These are phyloP conservation scores for Ochlodes sylvanus DNA, from an alignment of 2,888 invertebrate species.

Conservation along the genomic window DNA sequence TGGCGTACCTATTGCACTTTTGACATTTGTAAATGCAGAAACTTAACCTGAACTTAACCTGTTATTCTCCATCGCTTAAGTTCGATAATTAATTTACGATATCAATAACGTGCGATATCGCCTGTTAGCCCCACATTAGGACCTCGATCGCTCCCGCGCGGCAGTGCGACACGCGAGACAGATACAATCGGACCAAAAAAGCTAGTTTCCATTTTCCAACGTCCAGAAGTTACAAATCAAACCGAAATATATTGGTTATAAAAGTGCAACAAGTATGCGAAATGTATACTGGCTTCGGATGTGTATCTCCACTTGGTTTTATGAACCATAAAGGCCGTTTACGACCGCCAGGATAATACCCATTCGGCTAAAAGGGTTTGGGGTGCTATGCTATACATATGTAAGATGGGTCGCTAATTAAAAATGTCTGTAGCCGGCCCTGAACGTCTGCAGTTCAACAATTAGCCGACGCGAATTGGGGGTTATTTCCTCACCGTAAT, in stretches of 20 bases:
- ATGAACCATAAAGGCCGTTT: slow-evolving; percentile 77
- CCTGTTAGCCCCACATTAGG: background rate
- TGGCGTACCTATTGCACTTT: too few species aligned
- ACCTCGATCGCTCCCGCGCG: slow-evolving; percentile 11
- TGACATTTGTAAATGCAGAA: too few species aligned
- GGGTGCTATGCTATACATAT: slow-evolving; percentile 56
- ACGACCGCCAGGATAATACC: slow-evolving; percentile 79
- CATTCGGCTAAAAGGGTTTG: slow-evolving; percentile 82
- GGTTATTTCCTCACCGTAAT: slow-evolving; percentile 2
- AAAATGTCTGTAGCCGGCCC: slow-evolving; percentile 60
- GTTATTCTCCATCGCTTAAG: too few species aligned
- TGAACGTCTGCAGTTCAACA: slow-evolving; percentile 21
- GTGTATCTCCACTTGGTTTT: slow-evolving; percentile 82
- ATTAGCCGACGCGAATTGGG: slow-evolving; percentile 29
- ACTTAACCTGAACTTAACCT: too few species aligned
- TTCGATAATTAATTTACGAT: too few species aligned
- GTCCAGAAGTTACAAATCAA: slow-evolving; percentile 81
- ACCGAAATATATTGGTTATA: slow-evolving; percentile 83
- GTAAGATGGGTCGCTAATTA: slow-evolving; percentile 63
- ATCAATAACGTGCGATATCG: background rate
- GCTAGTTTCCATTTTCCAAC: slow-evolving; percentile 56
- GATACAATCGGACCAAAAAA: slow-evolving; percentile 56
- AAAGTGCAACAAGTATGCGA: slow-evolving; percentile 83
- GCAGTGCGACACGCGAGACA: slow-evolving; percentile 12
- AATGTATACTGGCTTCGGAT: slow-evolving; percentile 66